Evolutionary conservation across 2,797 vertebrate genomes (phyloP).

Genomic region (Schizopygopsis malacanthus): DNA sequence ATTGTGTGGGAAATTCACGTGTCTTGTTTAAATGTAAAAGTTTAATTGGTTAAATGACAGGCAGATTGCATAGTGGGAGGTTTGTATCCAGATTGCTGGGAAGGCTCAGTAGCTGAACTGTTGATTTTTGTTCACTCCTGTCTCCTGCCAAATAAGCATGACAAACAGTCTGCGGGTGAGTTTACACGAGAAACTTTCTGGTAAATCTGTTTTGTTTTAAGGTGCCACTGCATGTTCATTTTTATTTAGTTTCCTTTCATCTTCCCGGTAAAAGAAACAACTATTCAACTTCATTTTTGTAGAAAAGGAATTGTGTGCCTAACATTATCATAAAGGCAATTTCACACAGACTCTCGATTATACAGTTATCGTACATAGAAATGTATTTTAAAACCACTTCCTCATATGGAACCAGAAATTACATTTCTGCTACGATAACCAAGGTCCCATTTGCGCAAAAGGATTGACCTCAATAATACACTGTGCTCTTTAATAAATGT

Average conservation of each 20-base stretch:
- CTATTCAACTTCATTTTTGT: not conserved
- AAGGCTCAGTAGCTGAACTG: slow-evolving; percentile 55
- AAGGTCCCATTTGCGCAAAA: slow-evolving; percentile 26
- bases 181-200: slow-evolving; percentile 44
- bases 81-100: slow-evolving; percentile 56
- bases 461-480: slow-evolving; percentile 42
- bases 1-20: slow-evolving; percentile 50
- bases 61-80: slow-evolving; percentile 66
- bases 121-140: slow-evolving; percentile 47
- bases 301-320: not conserved
- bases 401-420: not conserved
- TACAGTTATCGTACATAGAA: not conserved
- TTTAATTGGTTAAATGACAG: slow-evolving; percentile 54
- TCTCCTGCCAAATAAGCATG: slow-evolving; percentile 54
- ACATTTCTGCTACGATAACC: slow-evolving; percentile 11
- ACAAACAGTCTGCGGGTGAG: slow-evolving; percentile 42
- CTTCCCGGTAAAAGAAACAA: not conserved
- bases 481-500: slow-evolving; percentile 34
- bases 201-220: slow-evolving; percentile 29
- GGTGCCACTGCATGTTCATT: slow-evolving; percentile 20
- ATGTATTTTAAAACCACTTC: slow-evolving; percentile 1
- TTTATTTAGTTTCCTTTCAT: not conserved
- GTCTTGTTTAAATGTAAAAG: slow-evolving; percentile 54
- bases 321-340: not conserved
- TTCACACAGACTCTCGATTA: not conserved